These are phyloP conservation scores for Coecobrya sp. DNA, from an alignment of 2,888 invertebrate genomes.

Conservation along the genomic window DNA sequence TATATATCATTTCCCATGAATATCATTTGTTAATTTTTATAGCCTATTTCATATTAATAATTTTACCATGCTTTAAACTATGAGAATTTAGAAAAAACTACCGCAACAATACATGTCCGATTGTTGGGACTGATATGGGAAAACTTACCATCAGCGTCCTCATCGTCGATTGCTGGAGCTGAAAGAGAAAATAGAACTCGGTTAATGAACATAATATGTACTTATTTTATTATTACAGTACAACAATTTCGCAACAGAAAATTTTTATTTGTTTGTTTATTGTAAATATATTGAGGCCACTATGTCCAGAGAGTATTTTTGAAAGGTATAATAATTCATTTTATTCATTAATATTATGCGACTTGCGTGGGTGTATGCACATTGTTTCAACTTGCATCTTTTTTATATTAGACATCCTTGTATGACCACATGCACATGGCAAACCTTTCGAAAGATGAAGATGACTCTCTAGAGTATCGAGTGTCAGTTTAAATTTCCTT, in stretches of 20 bases:
- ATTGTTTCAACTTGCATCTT: no score
- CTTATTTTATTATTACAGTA: not conserved
- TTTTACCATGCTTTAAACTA: not conserved
- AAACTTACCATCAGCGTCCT: conserved; percentile 85
- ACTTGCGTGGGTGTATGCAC: not conserved
- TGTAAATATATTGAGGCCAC: not conserved
- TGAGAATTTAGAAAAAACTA: not conserved
- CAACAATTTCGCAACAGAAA: no score
- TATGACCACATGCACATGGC: not conserved
- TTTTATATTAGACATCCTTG: not conserved
- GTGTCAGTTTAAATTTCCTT: conserved; percentile 56
- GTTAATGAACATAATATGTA: not conserved
- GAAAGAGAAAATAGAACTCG: conserved; percentile 68
- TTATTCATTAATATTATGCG: not conserved
- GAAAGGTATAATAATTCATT: not conserved
- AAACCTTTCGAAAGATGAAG: not conserved
- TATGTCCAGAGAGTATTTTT: not conserved
- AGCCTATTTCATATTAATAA: not conserved
- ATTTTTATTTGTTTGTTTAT: not conserved
- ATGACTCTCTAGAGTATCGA: not conserved
- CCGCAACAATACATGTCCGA: not conserved
- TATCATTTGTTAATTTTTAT: not conserved
- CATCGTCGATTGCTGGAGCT: conserved; percentile 86
- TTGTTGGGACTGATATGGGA: conserved; percentile 89
- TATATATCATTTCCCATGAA: not conserved